Base-by-base conservation (phyloP, 2,888 invertebrate genomes). In the Copidosoma aretas region DNA sequence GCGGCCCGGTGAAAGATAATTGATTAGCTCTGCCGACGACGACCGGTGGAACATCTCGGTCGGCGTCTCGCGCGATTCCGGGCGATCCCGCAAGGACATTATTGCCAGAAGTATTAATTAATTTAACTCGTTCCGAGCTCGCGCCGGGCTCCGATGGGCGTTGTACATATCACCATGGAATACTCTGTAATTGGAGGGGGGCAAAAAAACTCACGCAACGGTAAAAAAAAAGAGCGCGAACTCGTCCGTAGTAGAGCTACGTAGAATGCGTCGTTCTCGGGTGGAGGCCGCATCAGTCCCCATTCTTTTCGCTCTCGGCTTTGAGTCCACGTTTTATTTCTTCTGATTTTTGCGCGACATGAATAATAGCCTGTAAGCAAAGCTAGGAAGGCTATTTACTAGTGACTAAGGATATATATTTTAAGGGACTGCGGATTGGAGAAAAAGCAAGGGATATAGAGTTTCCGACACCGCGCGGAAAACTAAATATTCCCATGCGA, bases 61-160 rank as follows among this genome's bases (percentile, higher is more conserved):
- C n/a, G n/a, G 64, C 60, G 60, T 64, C 68, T 68, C 71, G 74
- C 65, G 68, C 73, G 72, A 73, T 75, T 70, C 76, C 76, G 75
- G 74, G 67, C 73, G 71, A 73, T 75, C 74, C 75, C 74, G 74
- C 73, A 77, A 79, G 76, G 78, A 80, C 79, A 79, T 78, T 79
- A 78, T 79, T 80, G 79, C 79, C 79, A 78, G 79, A 80, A 80
- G 80, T 80, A 80, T 80, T 80, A 80, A 76, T 78, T 76, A 78
- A 76, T 77, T 76, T 77, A 74, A 77, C 75, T 78, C 72, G 75
- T 76, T 76, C 74, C 64, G 71, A 71, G 73, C 68, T 71, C 66
- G 57, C 68, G 63, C 60, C 57, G 66, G 68, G 68, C 59, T 52
- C 41, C 64, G 57, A 25, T 56, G 39, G 32, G 43, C 24, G 58